These are phyloP conservation scores for Acromyrmex charruanus DNA, from an alignment of 1,140 invertebrate genomes.

Conservation along the genomic window DNA sequence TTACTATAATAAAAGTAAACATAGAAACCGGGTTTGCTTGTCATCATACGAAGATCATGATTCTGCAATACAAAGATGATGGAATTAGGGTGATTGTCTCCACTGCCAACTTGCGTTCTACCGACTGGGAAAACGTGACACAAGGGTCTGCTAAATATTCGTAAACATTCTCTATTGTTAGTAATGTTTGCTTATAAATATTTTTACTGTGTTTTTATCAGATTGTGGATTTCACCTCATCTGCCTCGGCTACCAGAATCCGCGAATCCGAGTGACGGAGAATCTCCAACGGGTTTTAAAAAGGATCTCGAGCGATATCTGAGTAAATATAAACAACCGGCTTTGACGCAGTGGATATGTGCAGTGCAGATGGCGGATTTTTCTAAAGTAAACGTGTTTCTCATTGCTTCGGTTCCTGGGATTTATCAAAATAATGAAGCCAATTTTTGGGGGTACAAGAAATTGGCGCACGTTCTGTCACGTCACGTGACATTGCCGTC, in stretches of 20 bases:
- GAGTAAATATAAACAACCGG: conserved; percentile 90
- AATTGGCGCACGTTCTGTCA: conserved; percentile 89
- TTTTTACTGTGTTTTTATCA: conserved; percentile 67
- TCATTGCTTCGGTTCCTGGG: conserved; percentile 95
- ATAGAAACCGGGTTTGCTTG: conserved; percentile 94
- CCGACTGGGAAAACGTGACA: conserved; percentile 97
- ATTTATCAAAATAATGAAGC: conserved; percentile 88
- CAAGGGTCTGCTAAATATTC: conserved; percentile 90
- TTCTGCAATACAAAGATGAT: conserved; percentile 93
- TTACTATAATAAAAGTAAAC: conserved; percentile 90
- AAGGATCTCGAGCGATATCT: conserved; percentile 93
- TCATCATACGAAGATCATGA: conserved; percentile 98
- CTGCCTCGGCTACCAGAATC: conserved; percentile 89
- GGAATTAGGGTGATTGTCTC: conserved; percentile 95
- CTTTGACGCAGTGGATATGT: conserved; percentile 92
- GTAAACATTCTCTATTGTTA: not conserved
- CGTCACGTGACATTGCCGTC: conserved; percentile 88
- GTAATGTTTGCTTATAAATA: conserved; percentile 1
- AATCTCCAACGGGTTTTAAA: conserved; percentile 95
- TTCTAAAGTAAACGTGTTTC: conserved; percentile 93
- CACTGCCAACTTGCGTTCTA: conserved; percentile 96
- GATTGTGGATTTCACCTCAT: conserved; percentile 93
- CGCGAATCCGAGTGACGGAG: conserved; percentile 89
- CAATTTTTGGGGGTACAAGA: conserved; percentile 91
- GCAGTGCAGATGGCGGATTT: conserved; percentile 92